Evolutionary conservation across 2,797 vertebrate genomes (phyloP), one percentile per base, ranked within the genome.

Genomic region (Liasis olivaceus): DNA sequence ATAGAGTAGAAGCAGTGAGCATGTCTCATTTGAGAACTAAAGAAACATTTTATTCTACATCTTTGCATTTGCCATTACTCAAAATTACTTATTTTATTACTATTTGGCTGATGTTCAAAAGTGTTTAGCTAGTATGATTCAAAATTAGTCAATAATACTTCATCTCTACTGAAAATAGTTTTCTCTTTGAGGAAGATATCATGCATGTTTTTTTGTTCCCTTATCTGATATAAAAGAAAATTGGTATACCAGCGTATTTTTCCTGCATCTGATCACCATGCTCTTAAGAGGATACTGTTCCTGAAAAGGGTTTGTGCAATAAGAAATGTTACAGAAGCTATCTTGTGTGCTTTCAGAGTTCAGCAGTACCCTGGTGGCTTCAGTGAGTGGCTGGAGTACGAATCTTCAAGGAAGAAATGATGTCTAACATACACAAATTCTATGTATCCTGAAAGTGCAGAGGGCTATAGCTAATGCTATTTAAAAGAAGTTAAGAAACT

Each of bases 321-420:
- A 20, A 89, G 4, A 77, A 92, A 91, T 22, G 94, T 92, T 60
- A 47, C 92, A 77, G 4, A 89, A n/a, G 91, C 77, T 94, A 20
- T 88, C 91, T 26, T 96, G 31, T 86, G 5, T 95, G 20, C 90
- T 95, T 98, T 97, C 97, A 99, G 99, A 91, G 98, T 96, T 96
- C 98, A 98, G 93, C 97, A 99, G 91, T 99, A 98, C 94, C 96
- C 97, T 6, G 99, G 99, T 88, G 99, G 99, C 97, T 99, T 98
- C 98, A 96, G 99, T 17, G 99, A 99, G 85, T 99, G 99, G 99
- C 93, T 95, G 88, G 97, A 97, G 93, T 97, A 97, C 92, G 98
- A 99, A 96, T 93, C 95, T 91, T 92, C 97, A 95, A 96, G 97
- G 92, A 97, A 96, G 95, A 97, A 97, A 59, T 95, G 89, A 94